These are phyloP conservation scores for Engraulis encrasicolus DNA, from an alignment of 2,113 vertebrate species.

Conservation along the genomic window DNA sequence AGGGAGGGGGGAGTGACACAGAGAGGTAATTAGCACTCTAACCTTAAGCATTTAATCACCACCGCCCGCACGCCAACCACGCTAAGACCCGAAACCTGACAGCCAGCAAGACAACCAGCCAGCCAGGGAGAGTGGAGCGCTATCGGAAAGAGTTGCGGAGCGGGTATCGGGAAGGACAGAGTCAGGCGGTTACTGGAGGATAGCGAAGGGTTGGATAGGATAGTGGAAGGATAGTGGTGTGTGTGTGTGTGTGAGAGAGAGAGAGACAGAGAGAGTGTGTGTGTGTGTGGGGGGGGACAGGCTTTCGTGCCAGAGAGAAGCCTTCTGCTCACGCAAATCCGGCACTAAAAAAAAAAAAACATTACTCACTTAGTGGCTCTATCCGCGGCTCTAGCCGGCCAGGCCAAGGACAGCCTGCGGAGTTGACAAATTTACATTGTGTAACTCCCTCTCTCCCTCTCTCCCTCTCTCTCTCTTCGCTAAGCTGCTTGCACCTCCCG, in stretches of 20 bases:
- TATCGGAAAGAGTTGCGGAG: not conserved
- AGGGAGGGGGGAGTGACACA: constrained; percentile 55
- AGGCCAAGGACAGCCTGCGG: constrained; percentile 53
- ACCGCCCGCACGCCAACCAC: constrained; percentile 63
- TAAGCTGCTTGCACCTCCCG: constrained; percentile 44
- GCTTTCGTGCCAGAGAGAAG: not conserved
- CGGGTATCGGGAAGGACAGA: too few species aligned
- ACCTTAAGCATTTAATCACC: constrained; percentile 68
- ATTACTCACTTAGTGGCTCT: constrained; percentile 40
- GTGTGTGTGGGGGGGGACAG: not conserved
- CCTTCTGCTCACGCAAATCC: constrained; percentile 30
- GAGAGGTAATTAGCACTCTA: constrained; percentile 69
- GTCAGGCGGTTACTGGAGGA: too few species aligned
- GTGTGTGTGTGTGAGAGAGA: too few species aligned
- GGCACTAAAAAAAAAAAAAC: constrained; percentile 11
- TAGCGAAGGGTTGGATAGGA: not conserved
- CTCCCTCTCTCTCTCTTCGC: too few species aligned
- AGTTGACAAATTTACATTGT: constrained; percentile 58
- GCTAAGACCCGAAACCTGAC: constrained; percentile 31
- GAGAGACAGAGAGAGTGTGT: too few species aligned
- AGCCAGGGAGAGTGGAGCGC: too few species aligned
- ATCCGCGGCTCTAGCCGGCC: too few species aligned
- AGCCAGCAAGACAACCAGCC: not conserved
- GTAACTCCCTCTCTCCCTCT: too few species aligned
- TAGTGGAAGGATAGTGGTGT: too few species aligned